phyloP scores from a whole-genome alignment of 2,797 vertebrate genomes.

The Periophthalmus magnuspinnatus region DNA sequence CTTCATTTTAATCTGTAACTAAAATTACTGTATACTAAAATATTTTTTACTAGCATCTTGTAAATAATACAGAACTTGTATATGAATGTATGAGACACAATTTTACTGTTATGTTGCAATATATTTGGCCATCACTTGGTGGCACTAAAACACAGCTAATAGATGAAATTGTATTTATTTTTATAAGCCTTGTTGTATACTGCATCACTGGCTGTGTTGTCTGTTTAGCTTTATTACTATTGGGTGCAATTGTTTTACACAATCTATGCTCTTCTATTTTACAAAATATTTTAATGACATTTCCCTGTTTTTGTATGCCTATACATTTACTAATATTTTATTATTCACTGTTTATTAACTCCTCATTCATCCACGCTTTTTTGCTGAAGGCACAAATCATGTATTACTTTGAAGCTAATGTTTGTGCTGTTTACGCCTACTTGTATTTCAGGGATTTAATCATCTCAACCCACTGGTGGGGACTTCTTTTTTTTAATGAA shows the following conservation, averaged over 20 bases:
- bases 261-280: constrained; percentile 19
- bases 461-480: constrained; percentile 3
- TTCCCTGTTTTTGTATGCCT: constrained; percentile 19
- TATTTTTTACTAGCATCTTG: constrained; percentile 54
- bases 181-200: constrained; percentile 19
- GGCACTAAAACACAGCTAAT: constrained; percentile 44
- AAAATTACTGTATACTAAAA: constrained; percentile 47
- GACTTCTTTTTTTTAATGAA: not conserved
- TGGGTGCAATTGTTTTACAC: not conserved
- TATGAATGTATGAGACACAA: constrained; percentile 22
- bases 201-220: constrained; percentile 15
- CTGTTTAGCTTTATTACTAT: constrained; percentile 2
- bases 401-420: constrained; percentile 7
- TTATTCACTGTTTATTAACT: constrained; percentile 10
- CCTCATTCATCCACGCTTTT: constrained; percentile 40
- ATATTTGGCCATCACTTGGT: constrained; percentile 60
- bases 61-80: constrained; percentile 50
- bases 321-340: constrained; percentile 10
- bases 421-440: constrained; percentile 5
- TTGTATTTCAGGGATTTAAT: constrained; percentile 42
- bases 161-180: constrained; percentile 37
- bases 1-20: constrained; percentile 54
- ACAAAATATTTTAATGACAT: constrained; percentile 34
- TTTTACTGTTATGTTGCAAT: constrained; percentile 55
- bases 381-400: constrained; percentile 29